Conservation (phyloP, 2,113 vertebrate species). For the Bothrops jararaca region DNA sequence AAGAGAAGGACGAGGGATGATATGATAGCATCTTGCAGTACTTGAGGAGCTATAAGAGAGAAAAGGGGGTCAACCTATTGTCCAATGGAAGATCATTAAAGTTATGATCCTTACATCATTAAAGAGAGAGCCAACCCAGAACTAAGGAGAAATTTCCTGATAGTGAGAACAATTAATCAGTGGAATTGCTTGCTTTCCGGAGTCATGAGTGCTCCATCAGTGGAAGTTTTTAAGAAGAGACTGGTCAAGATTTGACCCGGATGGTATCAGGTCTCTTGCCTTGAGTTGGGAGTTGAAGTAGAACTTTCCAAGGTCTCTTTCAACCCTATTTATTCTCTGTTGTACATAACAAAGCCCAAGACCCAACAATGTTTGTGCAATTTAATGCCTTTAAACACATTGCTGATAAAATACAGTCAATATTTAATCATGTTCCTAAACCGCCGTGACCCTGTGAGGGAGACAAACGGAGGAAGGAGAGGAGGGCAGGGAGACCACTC, state of each 20-base stretch:
- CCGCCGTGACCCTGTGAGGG: background rate
- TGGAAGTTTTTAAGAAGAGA: background rate
- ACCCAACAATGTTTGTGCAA: background rate
- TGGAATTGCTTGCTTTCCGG: background rate
- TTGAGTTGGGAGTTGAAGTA: background rate
- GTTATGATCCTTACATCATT: background rate
- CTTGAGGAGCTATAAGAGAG: background rate
- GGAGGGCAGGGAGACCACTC: background rate
- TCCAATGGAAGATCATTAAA: background rate
- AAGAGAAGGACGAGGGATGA: background rate
- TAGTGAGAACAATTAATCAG: background rate
- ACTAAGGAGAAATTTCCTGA: background rate
- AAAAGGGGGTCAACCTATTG: background rate
- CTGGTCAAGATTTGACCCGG: background rate
- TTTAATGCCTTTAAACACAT: background rate
- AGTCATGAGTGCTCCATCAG: background rate
- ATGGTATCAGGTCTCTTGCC: too few species aligned
- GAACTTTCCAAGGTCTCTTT: background rate
- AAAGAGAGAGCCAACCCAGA: background rate
- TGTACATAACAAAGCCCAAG: conserved; percentile 7
- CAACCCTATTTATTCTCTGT: background rate
- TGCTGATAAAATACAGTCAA: conserved; percentile 17
- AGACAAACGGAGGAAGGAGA: background rate
- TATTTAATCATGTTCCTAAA: conserved; percentile 14
- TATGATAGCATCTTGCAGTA: too few species aligned